These are phyloP conservation scores for Rhinogobio ventralis DNA, from an alignment of 2,797 vertebrate species.

Conservation along the genomic window DNA sequence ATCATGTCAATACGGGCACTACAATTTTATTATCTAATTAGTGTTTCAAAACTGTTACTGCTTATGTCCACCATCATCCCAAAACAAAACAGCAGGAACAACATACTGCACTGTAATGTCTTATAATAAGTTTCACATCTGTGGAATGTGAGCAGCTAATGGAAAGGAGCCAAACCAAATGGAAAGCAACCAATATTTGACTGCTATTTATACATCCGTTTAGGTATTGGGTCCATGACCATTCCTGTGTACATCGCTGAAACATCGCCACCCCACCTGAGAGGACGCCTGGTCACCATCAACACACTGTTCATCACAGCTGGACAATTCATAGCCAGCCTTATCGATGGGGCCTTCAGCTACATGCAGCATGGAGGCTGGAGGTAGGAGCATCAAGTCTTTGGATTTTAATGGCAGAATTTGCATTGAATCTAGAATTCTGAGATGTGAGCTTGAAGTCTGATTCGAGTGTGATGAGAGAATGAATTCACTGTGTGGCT, in stretches of 20 bases:
- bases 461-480: neutral
- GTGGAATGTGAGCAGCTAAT: neutral
- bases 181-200: neutral
- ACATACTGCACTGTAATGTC: neutral
- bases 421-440: neutral
- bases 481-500: constrained; percentile 5
- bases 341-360: constrained; percentile 96
- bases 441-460: neutral
- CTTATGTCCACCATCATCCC: neutral
- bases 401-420: neutral
- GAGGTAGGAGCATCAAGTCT: constrained; percentile 81
- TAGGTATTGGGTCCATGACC: constrained; percentile 97
- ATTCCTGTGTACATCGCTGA: constrained; percentile 97
- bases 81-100: neutral
- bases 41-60: neutral
- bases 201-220: constrained; percentile 37
- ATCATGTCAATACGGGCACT: neutral
- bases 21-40: neutral
- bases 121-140: neutral
- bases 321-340: constrained; percentile 94
- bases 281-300: constrained; percentile 95
- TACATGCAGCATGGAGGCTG: constrained; percentile 91
- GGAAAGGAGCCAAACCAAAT: neutral
- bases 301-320: constrained; percentile 98
- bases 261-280: constrained; percentile 90